phyloP scores from a whole-genome alignment of 2,113 vertebrate species.

The Melanerpes formicivorus region DNA sequence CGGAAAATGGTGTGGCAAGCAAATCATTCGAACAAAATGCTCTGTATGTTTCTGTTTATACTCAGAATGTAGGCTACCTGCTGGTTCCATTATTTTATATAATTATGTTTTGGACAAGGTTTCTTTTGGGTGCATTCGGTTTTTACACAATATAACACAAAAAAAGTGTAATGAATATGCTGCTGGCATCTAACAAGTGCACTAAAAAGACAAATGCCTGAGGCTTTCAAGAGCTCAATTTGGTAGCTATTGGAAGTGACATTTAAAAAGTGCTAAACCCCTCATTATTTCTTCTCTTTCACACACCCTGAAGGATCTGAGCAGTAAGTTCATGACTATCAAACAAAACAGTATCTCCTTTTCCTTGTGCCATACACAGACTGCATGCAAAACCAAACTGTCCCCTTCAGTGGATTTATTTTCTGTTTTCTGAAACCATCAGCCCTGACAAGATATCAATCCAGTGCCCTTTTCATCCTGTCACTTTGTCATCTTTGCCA shows the following conservation, averaged over 20 bases:
- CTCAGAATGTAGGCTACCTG: not conserved
- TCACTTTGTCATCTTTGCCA: not conserved
- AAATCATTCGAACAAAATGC: constrained; percentile 34
- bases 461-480: accelerated
- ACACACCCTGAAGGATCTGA: not conserved
- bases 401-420: not conserved
- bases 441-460: not conserved
- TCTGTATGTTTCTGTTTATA: not conserved
- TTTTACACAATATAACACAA: not conserved
- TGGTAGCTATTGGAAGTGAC: not conserved
- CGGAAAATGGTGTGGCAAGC: not conserved
- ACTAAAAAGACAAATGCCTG: not conserved
- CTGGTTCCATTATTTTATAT: constrained; percentile 34
- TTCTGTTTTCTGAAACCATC: not conserved
- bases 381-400: not conserved
- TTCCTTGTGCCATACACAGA: not conserved
- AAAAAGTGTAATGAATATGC: not conserved
- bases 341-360: not conserved
- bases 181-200: not conserved
- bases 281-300: not conserved
- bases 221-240: not conserved
- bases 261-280: not conserved
- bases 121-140: not conserved
- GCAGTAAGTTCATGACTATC: not conserved
- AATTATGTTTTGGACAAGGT: not conserved